Evolutionary conservation across 2,797 vertebrate genomes (phyloP).

Genomic region (Coilia nasus): DNA sequence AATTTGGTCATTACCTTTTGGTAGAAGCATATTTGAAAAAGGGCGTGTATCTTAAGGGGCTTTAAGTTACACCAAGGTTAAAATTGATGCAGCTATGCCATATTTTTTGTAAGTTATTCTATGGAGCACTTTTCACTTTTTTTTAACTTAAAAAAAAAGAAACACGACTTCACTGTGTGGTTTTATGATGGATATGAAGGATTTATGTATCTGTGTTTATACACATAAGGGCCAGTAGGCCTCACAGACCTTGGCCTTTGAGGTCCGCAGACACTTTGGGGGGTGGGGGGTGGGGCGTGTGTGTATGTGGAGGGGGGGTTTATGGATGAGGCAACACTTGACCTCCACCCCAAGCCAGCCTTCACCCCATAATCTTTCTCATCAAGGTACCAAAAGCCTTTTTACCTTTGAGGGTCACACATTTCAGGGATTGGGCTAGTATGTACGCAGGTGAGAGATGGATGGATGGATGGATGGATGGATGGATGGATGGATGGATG

Average conservation of each 20-base stretch:
- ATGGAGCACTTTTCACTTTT: no score
- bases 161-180: background rate
- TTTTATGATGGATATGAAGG: background rate
- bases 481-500: background rate
- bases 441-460: slow-evolving; percentile 2
- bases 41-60: no score
- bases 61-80: no score
- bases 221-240: background rate
- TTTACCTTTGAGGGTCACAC: slow-evolving; percentile 10
- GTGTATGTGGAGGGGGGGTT: background rate
- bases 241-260: slow-evolving; percentile 7
- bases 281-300: slow-evolving; percentile 30
- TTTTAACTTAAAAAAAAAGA: background rate
- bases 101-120: no score
- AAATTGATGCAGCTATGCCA: no score
- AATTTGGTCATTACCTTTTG: no score
- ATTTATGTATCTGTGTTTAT: slow-evolving; percentile 11
- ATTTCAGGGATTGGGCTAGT: background rate
- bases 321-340: slow-evolving; percentile 45
- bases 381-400: background rate
- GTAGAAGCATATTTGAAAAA: no score
- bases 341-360: slow-evolving; percentile 8
- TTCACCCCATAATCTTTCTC: background rate
- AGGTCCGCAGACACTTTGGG: background rate
- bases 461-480: background rate